These are phyloP conservation scores for Eubucco bourcierii DNA, from an alignment of 2,113 vertebrate genomes.

Conservation along the genomic window DNA sequence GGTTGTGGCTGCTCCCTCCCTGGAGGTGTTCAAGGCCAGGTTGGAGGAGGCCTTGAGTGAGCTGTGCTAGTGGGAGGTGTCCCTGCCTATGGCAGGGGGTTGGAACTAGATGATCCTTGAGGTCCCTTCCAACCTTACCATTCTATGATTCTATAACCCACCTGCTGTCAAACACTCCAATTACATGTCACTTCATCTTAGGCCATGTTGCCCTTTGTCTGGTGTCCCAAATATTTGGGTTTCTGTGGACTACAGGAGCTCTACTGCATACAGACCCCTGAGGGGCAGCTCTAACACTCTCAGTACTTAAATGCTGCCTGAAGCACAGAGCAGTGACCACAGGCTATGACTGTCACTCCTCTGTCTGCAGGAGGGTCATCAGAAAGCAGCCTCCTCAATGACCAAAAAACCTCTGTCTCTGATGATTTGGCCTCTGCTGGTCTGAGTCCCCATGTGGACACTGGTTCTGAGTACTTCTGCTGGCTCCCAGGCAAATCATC, in stretches of 20 bases:
- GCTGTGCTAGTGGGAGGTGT: too few species aligned
- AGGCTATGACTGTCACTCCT: background rate
- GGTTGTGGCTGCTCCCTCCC: too few species aligned
- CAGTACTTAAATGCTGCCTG: background rate
- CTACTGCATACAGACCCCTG: rapidly evolving
- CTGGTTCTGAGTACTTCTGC: background rate
- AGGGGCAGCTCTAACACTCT: background rate
- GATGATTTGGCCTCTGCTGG: background rate
- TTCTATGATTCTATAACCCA: too few species aligned
- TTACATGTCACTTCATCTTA: rapidly evolving
- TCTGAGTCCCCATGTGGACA: background rate
- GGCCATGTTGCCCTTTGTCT: background rate
- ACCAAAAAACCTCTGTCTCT: background rate
- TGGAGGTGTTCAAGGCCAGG: too few species aligned
- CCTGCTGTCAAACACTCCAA: too few species aligned
- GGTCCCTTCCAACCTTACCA: too few species aligned
- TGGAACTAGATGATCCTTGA: too few species aligned
- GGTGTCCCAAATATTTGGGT: background rate
- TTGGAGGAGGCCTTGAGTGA: too few species aligned
- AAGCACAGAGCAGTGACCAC: rapidly evolving
- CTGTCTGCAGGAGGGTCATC: background rate
- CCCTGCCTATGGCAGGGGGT: too few species aligned
- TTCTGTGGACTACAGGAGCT: background rate
- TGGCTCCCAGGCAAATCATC: background rate
- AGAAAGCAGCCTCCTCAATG: background rate